These are phyloP conservation scores for Elymnias hypermnestra DNA, from an alignment of 1,140 invertebrate genomes.

Conservation along the genomic window DNA sequence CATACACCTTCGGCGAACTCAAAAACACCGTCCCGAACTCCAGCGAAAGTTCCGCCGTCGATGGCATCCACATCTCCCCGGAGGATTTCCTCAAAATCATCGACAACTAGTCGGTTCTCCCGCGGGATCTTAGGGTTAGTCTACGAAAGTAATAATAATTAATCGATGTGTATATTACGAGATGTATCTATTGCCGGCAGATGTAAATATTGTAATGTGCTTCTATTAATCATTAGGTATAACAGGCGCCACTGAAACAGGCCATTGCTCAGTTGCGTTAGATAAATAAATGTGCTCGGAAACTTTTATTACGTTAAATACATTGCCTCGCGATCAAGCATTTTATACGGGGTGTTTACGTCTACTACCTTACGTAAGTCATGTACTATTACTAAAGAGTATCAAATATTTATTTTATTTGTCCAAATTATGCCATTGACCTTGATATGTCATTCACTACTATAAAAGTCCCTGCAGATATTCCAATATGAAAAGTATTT, in stretches of 20 bases:
- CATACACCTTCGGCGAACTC: constrained; percentile 63
- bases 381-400: too few species aligned
- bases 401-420: too few species aligned
- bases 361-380: too few species aligned
- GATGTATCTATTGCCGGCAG: constrained; percentile 43
- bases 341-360: too few species aligned
- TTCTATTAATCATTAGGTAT: constrained; percentile 61
- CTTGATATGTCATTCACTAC: too few species aligned
- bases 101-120: constrained; percentile 42
- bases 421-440: too few species aligned
- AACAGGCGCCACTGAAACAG: constrained; percentile 67
- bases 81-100: constrained; percentile 62
- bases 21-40: constrained; percentile 56
- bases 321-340: neutral
- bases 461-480: too few species aligned
- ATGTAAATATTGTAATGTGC: constrained; percentile 73
- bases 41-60: constrained; percentile 28
- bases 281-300: neutral
- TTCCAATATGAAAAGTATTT: too few species aligned
- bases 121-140: constrained; percentile 18
- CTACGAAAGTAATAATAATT: constrained; percentile 32
- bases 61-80: constrained; percentile 40
- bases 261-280: constrained; percentile 55
- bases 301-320: constrained; percentile 2
- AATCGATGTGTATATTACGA: constrained; percentile 60